Evolutionary conservation across 2,113 vertebrate genomes (phyloP), one percentile per base, ranked within the genome.

Genomic region (Hemiprocne comata): DNA sequence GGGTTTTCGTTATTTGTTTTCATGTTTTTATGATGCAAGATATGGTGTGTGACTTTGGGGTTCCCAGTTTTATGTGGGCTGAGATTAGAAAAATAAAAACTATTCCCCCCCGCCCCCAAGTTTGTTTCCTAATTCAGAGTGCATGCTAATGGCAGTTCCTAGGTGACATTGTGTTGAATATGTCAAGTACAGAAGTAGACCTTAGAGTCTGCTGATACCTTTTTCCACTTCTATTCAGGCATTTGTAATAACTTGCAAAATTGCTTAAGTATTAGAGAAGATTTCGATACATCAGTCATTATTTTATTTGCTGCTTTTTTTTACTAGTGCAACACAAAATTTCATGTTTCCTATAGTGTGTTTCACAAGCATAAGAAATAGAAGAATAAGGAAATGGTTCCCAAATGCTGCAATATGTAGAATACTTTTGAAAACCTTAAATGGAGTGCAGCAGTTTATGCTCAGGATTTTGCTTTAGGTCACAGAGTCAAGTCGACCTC

Each of bases 401-500:
- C 58, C 40, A 93, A 89, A 89, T 48, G 28, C 15, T 95, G 62
- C 65, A 91, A 61, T 44, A 64, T 75, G 31, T 10, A 76, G n/a
- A 73, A 60, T 46, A 89, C 50, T 46, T 79, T 85, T 46, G 9
- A 85, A 95, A 54, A 67, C 36, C 3, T 75, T 76, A 85, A 61
- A 53, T 38, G 13, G 9, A 2, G 8, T 87, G 25, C 23, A 70
- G 16, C n/a, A 93, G 6, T 3, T 96, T 61, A 28, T 36, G 7
- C 23, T 91, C 14, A 85, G 33, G 81, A 79, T 78, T 57, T 92
- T 85, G 24, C 1, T 89, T 91, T 70, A 91, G 85, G 17, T 86
- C n/a, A 62, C 10, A 81, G 19, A 72, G 40, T 66, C 70, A 87
- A 81, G 64, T 44, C 11, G 73, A 58, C 5, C 6, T 78, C 36